A percentile compares a stretch with the other conserved stretches of the same genome.
These are phyloP conservation scores for Aselliscus stoliczkanus DNA, from an alignment of 2,797 vertebrate genomes.

Conservation along the genomic window DNA sequence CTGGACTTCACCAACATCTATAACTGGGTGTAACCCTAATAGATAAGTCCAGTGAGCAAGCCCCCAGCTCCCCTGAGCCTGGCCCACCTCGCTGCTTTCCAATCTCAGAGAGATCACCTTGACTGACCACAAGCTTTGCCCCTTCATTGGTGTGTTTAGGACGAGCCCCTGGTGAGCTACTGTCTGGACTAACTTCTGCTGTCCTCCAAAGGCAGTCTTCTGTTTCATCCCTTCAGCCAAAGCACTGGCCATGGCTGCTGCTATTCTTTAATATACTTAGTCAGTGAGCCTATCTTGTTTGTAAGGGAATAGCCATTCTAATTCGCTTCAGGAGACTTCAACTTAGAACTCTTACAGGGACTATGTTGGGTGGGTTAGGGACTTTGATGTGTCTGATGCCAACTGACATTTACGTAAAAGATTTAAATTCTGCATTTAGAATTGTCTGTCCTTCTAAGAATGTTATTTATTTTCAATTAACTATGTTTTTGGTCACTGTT, in stretches of 20 bases:
- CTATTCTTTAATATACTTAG: not conserved
- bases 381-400: not conserved
- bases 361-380: not conserved
- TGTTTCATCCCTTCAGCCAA: not conserved
- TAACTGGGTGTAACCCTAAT: not conserved
- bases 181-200: not conserved
- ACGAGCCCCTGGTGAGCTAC: not conserved
- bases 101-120: not conserved
- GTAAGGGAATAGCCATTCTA: not conserved
- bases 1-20: not conserved
- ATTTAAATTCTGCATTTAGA: not conserved
- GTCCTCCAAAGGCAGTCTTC: not conserved
- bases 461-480: not conserved
- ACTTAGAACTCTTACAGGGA: not conserved
- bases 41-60: not conserved
- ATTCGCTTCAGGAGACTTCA: not conserved
- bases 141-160: not conserved
- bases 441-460: not conserved
- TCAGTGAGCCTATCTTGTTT: not conserved
- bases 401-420: constrained; percentile 13
- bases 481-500: not conserved
- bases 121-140: not conserved
- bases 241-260: not conserved
- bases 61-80: not conserved
- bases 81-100: not conserved